Conservation (phyloP, 2,113 vertebrate genomes). For the Peucedramus taeniatus region DNA sequence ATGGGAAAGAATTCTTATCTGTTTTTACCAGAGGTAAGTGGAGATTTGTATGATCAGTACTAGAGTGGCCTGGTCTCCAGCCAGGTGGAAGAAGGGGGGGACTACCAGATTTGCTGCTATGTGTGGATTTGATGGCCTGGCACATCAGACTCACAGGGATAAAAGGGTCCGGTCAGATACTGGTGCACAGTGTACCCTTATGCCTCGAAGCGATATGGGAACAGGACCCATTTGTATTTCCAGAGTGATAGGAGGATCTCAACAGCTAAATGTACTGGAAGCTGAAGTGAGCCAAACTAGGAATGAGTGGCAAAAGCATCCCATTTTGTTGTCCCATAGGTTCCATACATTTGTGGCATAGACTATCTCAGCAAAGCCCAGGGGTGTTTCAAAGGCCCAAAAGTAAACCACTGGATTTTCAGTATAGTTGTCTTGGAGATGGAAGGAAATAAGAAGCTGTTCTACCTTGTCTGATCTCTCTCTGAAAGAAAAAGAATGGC, state of each 20-base stretch:
- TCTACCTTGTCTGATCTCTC: background rate
- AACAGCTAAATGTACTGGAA: background rate
- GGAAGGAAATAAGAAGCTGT: background rate
- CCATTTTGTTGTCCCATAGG: background rate
- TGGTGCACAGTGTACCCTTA: background rate
- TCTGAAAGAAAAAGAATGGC: accelerated
- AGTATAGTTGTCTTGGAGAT: background rate
- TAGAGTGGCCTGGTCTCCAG: background rate
- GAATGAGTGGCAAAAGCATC: background rate
- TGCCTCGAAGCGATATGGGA: background rate
- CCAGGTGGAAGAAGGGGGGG: background rate
- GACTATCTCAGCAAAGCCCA: background rate
- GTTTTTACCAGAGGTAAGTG: background rate
- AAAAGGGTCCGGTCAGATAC: background rate
- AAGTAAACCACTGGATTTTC: background rate
- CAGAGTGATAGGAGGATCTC: background rate
- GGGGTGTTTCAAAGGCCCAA: background rate
- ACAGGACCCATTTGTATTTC: background rate
- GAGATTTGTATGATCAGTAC: background rate
- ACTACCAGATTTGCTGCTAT: background rate
- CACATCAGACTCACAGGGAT: background rate
- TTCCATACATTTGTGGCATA: background rate
- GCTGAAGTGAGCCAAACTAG: background rate
- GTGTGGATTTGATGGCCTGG: background rate
- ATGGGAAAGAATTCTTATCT: background rate